Conservation (phyloP, 2,797 vertebrate species). For the Eulemur mongoz region DNA sequence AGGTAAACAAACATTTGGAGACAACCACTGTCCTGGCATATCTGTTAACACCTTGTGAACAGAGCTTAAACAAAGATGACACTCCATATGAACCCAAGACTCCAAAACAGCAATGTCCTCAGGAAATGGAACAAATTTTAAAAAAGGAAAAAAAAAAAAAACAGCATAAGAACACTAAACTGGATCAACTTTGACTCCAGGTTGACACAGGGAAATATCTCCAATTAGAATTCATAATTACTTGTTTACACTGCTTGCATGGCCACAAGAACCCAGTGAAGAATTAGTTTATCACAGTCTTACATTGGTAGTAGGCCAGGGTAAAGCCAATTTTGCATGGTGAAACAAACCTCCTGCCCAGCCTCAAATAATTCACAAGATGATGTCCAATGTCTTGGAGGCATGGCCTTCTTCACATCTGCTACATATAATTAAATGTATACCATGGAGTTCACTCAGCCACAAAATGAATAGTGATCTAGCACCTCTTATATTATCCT, state of each 20-base stretch:
- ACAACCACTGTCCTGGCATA: not conserved
- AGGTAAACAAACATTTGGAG: not conserved
- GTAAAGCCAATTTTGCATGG: not conserved
- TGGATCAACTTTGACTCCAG: not conserved
- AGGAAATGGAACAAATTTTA: not conserved
- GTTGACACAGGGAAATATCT: not conserved
- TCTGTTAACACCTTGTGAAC: too few species aligned
- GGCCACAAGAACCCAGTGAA: not conserved
- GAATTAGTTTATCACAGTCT: not conserved
- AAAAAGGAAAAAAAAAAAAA: not conserved
- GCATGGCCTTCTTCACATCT: not conserved
- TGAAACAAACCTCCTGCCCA: not conserved
- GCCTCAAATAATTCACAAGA: not conserved
- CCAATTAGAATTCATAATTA: not conserved
- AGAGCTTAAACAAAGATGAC: not conserved
- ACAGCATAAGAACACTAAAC: not conserved
- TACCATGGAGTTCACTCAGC: too few species aligned
- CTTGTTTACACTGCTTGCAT: not conserved
- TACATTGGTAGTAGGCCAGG: not conserved
- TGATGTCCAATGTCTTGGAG: not conserved
- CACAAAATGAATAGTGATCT: too few species aligned
- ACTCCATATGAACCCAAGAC: not conserved
- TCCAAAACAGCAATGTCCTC: not conserved
- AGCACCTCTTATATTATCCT: too few species aligned
- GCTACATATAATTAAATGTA: not conserved